Base-by-base conservation (phyloP, 2,888 invertebrate genomes). In the Ectemnius continuus region DNA sequence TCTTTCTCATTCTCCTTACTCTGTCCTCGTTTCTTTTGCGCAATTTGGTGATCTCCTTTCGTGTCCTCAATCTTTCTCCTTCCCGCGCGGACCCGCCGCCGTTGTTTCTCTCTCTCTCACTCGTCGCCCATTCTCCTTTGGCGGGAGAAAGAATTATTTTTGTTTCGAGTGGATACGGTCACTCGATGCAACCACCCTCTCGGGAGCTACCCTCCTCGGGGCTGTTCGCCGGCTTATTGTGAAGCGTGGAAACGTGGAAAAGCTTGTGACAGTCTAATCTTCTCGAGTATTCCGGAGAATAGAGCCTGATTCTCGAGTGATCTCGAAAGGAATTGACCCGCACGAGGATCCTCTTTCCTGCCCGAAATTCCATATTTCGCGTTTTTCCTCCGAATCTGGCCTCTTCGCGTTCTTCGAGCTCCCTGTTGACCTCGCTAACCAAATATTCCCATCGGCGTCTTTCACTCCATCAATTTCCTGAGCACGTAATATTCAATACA, bases 141-240 rank as follows among this genome's bases (percentile, higher is more conserved):
- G 84, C 85, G 81, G 86, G 36, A 36, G 36, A 88, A 84, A 87
- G 88, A 90, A 90, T 90, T 90, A 90, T 90, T 90, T 90, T 90
- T 90, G 86, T 88, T 88, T 89, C 89, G 84, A 90, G 90, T 90
- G 89, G 89, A 88, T 89, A 89, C 88, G 90, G 90, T 90, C 90
- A 90, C 88, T 89, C 89, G 87, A 87, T 88, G 86, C 84, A 76
- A 69, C 80, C 76, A 75, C 81, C 82, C 83, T 69, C 77, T 79
- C 69, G 68, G 76, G n/a, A 62, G 69, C 70, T 57, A 73, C 67
- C 81, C 70, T 73, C 74, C 68, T 66, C 61, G 62, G 66, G 67
- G 73, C 69, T 70, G 47, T 80, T 71, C 80, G 73, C 76, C 80
- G 78, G 84, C 84, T 87, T 83, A 85, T 87, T 85, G 84, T 83